These are phyloP conservation scores for Esperia sulphurella DNA, from an alignment of 2,888 invertebrate genomes.

Conservation along the genomic window DNA sequence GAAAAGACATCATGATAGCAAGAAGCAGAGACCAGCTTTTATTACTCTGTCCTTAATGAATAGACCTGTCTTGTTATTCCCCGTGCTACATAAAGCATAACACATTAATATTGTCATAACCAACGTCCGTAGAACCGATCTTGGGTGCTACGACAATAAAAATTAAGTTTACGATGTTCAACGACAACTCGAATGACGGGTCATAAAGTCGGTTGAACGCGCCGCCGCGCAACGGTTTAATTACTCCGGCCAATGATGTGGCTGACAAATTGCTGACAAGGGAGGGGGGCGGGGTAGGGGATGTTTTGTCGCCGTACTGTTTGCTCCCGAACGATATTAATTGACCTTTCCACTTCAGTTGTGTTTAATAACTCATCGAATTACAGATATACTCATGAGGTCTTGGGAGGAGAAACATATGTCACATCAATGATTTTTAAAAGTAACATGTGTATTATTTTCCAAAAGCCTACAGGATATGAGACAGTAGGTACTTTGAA, in stretches of 20 bases:
- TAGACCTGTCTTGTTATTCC: too few relatives aligned
- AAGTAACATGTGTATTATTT: too few relatives aligned
- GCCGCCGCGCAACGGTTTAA: constrained; percentile 32
- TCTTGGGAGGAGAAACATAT: too few relatives aligned
- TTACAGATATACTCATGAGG: background rate
- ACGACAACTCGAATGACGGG: constrained; percentile 5
- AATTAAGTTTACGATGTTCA: constrained; percentile 23
- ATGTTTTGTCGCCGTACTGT: constrained; percentile 4
- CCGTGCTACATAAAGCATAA: too few relatives aligned
- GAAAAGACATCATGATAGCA: too few relatives aligned
- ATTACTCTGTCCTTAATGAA: too few relatives aligned
- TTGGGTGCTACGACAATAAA: constrained; percentile 19
- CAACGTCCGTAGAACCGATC: constrained; percentile 15
- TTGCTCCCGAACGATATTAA: constrained; percentile 9
- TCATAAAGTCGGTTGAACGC: constrained; percentile 28
- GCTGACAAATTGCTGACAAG: constrained; percentile 51
- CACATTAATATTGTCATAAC: too few relatives aligned
- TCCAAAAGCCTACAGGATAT: too few relatives aligned
- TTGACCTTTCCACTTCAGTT: background rate
- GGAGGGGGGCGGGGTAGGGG: background rate
- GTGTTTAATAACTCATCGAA: background rate
- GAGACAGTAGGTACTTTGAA: too few relatives aligned
- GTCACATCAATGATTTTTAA: too few relatives aligned
- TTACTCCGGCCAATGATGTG: constrained; percentile 46
- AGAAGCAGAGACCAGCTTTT: too few relatives aligned